These are phyloP conservation scores for Rhogogaster chlorosoma DNA, from an alignment of 2,888 invertebrate genomes.

Conservation along the genomic window DNA sequence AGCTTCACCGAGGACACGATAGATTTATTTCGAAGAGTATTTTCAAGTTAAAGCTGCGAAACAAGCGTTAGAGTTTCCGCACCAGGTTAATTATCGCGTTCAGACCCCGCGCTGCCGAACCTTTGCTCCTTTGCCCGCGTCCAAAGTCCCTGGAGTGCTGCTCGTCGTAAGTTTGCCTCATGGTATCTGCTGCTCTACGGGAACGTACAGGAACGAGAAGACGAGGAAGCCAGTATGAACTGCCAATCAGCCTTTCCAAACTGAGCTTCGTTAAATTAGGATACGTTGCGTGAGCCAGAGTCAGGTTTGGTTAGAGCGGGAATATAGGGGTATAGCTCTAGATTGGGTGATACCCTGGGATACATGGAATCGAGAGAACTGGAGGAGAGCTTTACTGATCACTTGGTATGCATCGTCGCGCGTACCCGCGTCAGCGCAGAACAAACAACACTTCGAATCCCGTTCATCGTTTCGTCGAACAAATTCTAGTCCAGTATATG, in stretches of 20 bases:
- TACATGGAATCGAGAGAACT: neutral
- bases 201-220: neutral
- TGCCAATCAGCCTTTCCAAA: slow-evolving; percentile 45
- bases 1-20: neutral
- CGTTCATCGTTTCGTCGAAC: slow-evolving; percentile 1
- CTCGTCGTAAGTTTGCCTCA: neutral
- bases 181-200: neutral
- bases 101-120: neutral
- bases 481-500: slow-evolving; percentile 13
- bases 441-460: slow-evolving; percentile 42
- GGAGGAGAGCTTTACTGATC: slow-evolving; percentile 13
- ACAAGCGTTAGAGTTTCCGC: neutral
- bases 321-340: neutral
- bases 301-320: neutral
- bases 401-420: slow-evolving; percentile 47
- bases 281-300: neutral
- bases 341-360: neutral
- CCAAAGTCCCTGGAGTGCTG: slow-evolving; percentile 8
- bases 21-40: neutral
- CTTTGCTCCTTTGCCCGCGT: neutral
- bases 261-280: slow-evolving; percentile 22
- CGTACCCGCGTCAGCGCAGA: slow-evolving; percentile 40
- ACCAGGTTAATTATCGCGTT: slow-evolving; percentile 16
- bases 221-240: slow-evolving; percentile 4
- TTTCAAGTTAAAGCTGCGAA: neutral